Base-by-base conservation (phyloP, 2,888 invertebrate genomes). In the Aricia artaxerxes region DNA sequence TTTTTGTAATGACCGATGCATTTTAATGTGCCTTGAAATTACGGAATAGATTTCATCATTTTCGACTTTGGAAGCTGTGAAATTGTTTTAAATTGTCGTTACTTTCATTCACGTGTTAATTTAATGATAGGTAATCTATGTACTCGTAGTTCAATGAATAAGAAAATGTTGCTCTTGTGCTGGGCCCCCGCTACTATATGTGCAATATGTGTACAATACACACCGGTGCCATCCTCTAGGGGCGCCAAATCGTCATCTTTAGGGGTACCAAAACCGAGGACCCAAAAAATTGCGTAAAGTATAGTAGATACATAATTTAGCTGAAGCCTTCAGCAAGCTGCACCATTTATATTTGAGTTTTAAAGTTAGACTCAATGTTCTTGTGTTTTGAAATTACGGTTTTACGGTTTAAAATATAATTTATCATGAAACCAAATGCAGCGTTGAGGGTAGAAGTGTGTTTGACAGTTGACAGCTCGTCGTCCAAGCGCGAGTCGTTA, bases 11-110 rank as follows among this genome's bases (percentile, higher is more conserved):
- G 76, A 76, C 76, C 76, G 57, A 53, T 53, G 53, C 76, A 57
- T 57, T 76, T 76, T 76, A 76, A 76, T 76, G 76, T 53, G 76
- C 57, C 76, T 53, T 76, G 76, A 76, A 76, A 76, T 76, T 76
- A 76, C 53, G 57, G 76, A 76, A 76, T 76, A 76, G 76, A 57
- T 57, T 35, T 16, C 57, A 57, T 76, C 57, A 76, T 38, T 76
- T 76, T 76, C 35, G 16, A 76, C 53, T 53, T 53, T 31, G 11
- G 35, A 76, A 16, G 31, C 7, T 75, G 24, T 31, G 75, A 13
- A 24, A 75, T 75, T 75, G 75, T 75, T 75, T 49, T 11, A 49
- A 24, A 49, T 69, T 16, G 13, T 38, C 69, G 35, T 69, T 6
- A 64, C 64, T 35, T 69, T 2, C 69, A 5, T 16, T 69, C 13